A percentile compares a stretch with the other conserved stretches of the same genome.
These are phyloP conservation scores for Tetragonula clypearis DNA, from an alignment of 1,140 invertebrate species.

Conservation along the genomic window DNA sequence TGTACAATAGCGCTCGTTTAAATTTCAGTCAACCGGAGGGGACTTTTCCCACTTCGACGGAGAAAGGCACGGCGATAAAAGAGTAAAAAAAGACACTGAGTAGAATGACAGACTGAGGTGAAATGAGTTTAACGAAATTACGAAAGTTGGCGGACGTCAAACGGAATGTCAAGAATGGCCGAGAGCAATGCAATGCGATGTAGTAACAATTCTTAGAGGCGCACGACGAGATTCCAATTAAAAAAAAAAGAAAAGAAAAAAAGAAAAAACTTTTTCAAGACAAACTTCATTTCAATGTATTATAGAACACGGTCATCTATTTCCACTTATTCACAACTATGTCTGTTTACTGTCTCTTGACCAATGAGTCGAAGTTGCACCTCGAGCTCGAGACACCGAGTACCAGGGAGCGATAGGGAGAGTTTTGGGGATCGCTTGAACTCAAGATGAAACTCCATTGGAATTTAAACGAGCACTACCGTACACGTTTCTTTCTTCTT, in stretches of 20 bases:
- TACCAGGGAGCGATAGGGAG: neutral
- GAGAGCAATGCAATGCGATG: no score
- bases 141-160: no score
- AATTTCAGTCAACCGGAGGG: neutral
- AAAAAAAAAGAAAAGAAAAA: no score
- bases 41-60: no score
- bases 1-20: neutral
- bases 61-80: no score
- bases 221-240: no score
- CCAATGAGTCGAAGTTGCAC: neutral
- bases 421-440: neutral
- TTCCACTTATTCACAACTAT: neutral
- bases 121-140: no score
- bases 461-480: neutral
- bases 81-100: no score
- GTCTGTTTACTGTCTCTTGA: neutral
- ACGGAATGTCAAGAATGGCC: no score
- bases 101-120: no score
- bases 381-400: neutral
- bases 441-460: neutral
- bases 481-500: constrained; percentile 46
- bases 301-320: neutral
- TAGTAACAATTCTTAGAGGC: no score
- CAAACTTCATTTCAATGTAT: neutral
- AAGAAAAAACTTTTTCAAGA: no score